Evolutionary conservation across 2,113 vertebrate genomes (phyloP).

Genomic region (Oxyruncus cristatus): DNA sequence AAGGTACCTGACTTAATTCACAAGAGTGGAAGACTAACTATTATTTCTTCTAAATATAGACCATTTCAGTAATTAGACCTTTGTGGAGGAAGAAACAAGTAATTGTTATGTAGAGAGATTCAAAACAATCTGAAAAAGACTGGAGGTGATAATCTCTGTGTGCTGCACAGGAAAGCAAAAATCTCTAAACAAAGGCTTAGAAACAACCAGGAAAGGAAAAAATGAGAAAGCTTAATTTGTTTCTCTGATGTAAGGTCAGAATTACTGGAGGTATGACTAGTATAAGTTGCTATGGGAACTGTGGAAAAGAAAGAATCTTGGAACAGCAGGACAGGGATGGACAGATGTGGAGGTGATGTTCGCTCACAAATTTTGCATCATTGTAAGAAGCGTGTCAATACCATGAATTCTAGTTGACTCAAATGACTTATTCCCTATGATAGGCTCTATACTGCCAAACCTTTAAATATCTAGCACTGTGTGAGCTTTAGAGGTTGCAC

Average conservation of each 20-base stretch:
- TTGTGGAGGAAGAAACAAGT: neutral
- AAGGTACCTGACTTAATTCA: neutral
- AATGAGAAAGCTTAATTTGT: neutral
- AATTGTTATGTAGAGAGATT: neutral
- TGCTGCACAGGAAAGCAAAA: neutral
- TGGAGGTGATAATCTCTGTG: neutral
- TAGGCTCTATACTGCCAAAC: neutral
- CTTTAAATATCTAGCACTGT: neutral
- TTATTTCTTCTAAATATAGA: slow-evolving; percentile 32
- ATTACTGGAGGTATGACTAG: neutral
- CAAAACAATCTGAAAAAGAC: neutral
- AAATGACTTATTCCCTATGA: neutral
- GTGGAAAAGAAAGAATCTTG: neutral
- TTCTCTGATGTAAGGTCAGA: neutral
- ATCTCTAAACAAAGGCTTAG: neutral
- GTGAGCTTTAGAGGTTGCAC: neutral
- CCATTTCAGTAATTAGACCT: slow-evolving; percentile 21
- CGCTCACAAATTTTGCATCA: neutral
- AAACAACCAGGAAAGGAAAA: neutral
- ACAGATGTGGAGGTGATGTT: neutral
- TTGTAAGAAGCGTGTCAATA: neutral
- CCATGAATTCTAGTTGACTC: neutral
- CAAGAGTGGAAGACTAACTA: neutral
- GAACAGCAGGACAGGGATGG: neutral
- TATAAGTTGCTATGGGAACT: neutral